phyloP scores from a whole-genome alignment of 2,113 vertebrate species.

The Sciurus niger region DNA sequence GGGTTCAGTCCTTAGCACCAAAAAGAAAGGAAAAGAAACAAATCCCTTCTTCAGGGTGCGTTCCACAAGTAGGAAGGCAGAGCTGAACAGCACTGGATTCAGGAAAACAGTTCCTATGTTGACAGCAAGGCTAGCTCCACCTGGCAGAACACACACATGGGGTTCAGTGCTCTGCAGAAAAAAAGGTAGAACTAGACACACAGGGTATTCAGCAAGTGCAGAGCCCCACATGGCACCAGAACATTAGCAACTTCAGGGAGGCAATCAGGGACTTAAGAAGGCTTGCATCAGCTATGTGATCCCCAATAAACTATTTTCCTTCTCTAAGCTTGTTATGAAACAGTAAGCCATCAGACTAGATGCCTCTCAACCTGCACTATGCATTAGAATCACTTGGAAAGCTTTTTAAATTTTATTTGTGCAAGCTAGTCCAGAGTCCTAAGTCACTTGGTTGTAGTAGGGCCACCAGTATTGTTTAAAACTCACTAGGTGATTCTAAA shows the following conservation, averaged over 20 bases:
- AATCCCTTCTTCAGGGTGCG: background rate
- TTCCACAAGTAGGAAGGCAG: background rate
- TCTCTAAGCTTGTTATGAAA: background rate
- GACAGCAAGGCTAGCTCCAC: background rate
- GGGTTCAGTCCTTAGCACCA: too few species aligned
- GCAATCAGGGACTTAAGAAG: fast-evolving
- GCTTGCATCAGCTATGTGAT: background rate
- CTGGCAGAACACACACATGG: background rate
- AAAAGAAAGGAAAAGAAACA: too few species aligned
- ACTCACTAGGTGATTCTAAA: background rate
- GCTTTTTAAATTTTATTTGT: background rate
- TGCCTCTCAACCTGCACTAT: background rate
- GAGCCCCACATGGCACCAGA: background rate
- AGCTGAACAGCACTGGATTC: background rate
- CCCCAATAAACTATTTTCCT: background rate
- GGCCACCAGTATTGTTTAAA: background rate
- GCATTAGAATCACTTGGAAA: background rate
- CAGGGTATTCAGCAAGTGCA: fast-evolving
- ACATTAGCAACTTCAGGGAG: background rate
- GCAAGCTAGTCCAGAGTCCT: background rate
- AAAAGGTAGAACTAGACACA: background rate
- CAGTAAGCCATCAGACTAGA: too few species aligned
- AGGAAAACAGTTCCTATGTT: background rate
- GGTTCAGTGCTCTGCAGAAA: background rate
- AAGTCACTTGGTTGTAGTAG: background rate